These are phyloP conservation scores for Paguma larvata DNA, from an alignment of 2,797 vertebrate species.

Conservation along the genomic window DNA sequence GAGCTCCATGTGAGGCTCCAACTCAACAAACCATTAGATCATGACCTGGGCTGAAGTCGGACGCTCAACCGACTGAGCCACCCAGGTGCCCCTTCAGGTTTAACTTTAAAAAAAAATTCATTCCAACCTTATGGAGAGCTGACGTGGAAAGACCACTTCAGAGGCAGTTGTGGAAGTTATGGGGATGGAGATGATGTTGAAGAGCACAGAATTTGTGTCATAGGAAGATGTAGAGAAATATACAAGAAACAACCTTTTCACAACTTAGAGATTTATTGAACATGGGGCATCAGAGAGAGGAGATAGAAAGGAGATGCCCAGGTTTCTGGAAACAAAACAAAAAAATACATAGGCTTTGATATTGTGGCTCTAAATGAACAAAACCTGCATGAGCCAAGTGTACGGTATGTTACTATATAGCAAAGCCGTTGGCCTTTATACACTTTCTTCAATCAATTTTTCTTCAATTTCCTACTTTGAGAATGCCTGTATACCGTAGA, in stretches of 20 bases:
- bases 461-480: neutral
- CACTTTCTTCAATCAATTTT: neutral
- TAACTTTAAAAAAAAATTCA: neutral
- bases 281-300: neutral
- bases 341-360: neutral
- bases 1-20: no score
- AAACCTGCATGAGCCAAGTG: neutral
- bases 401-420: neutral
- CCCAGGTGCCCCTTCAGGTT: no score
- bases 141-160: neutral
- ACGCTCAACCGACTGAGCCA: no score
- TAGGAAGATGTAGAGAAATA: neutral
- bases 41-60: no score
- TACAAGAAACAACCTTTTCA: neutral
- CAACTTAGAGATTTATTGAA: slow-evolving; percentile 25
- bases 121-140: neutral
- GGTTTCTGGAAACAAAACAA: neutral
- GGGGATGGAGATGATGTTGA: neutral
- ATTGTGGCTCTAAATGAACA: neutral
- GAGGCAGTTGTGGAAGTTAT: neutral
- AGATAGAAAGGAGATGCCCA: neutral
- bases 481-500: neutral
- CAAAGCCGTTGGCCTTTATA: neutral
- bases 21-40: no score
- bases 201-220: neutral